Base-by-base conservation (phyloP, 2,888 invertebrate species). In the Dione vanillae region DNA sequence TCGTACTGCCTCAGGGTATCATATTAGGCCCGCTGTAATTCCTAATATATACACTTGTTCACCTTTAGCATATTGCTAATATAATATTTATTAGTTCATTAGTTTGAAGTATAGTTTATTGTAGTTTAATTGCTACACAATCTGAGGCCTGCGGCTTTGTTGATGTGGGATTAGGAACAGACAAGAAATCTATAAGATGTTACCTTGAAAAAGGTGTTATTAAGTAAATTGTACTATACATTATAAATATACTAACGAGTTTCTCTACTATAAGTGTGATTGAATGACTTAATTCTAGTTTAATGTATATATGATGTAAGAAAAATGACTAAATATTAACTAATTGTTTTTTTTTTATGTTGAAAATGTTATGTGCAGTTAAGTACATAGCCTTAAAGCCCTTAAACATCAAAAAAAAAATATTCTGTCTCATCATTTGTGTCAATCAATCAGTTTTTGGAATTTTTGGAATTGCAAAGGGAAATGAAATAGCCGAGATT, bases 1-100 rank as follows among this genome's bases (percentile, higher is more conserved):
- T 11, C 45, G 27, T 61, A 82, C 75, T 80, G 83, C 88, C 88
- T 75, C 86, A 87, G 88, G 91, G 90, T 82, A 80, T 74, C 76
- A 80, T 77, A 78, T 77, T 86, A 77, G 85, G 82, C 61, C 85
- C 85, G 79, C 78, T 82, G 78, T 83, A 83, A 78, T 82, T 82
- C 67, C 52, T 70, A 70, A 59, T 70, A 67, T 47, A 74, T 67
- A 65, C 45, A 61, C 45, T 45, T 45, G 61, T 45, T 71, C 47
- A 69, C 65, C 59, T 61, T 67, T 67, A 35, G 20, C 49, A 35
- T 61, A 37, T 51, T 41, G 59, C 45, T 67, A 67, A 70, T 70
- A 70, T 56, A 27, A 65, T 62, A 67, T 14, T 62, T 54, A 62
- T 70, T 47, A 35, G 56, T 67, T 65, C 51, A 40, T 67, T 47